phyloP scores from a whole-genome alignment of 2,797 vertebrate genomes.

The Tapirus indicus region DNA sequence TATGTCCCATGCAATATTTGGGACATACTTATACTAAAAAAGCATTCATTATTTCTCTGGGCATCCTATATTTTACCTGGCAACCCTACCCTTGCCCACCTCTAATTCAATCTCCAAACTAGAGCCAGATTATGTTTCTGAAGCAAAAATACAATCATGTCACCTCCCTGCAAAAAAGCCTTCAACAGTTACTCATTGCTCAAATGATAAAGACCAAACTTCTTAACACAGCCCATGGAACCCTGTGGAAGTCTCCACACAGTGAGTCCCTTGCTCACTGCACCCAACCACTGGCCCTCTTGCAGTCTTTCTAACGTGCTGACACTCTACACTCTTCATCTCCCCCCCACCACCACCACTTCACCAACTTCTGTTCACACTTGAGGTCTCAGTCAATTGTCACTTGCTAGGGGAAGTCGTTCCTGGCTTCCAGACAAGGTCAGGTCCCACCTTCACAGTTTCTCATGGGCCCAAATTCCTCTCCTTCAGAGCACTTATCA shows the following conservation, averaged over 20 bases:
- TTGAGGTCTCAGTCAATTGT: background rate
- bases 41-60: background rate
- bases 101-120: background rate
- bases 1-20: background rate
- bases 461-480: background rate
- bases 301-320: background rate
- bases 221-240: background rate
- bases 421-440: background rate
- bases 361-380: background rate
- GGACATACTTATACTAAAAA: background rate
- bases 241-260: background rate
- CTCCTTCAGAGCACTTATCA: background rate
- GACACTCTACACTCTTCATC: background rate
- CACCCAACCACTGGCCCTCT: accelerated
- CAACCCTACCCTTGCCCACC: background rate
- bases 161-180: background rate
- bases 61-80: background rate
- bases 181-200: background rate
- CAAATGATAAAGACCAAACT: background rate
- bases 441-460: background rate
- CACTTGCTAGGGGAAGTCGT: background rate
- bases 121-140: background rate
- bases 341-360: too few relatives aligned
- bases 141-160: background rate
- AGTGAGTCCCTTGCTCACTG: background rate